Conservation (phyloP, 2,797 vertebrate species). For the Octomys mimax region DNA sequence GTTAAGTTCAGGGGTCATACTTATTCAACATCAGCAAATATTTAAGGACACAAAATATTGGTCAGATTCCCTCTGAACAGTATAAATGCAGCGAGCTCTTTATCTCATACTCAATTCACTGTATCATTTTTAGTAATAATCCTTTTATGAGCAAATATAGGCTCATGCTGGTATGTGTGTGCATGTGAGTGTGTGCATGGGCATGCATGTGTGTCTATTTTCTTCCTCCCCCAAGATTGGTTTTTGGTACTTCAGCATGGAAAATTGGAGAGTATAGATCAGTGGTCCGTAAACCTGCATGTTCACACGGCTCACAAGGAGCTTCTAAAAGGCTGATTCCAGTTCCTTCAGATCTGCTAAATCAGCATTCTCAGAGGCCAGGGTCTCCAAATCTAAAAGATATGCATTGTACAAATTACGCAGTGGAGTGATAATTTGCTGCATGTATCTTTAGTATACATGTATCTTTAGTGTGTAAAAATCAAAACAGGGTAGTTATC, state of each 20-base stretch:
- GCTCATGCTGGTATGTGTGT: too few species aligned
- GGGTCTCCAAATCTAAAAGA: not conserved
- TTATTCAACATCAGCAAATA: conserved; percentile 27
- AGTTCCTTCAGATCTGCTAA: not conserved
- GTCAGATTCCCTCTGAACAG: not conserved
- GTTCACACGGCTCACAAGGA: not conserved
- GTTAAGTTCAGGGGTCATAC: not conserved
- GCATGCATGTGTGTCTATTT: not conserved
- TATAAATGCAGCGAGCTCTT: not conserved
- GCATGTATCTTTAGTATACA: not conserved
- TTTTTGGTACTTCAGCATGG: not conserved
- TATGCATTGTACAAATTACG: not conserved
- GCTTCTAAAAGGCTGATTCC: not conserved
- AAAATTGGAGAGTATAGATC: not conserved
- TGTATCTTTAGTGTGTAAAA: not conserved
- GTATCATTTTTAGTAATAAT: not conserved
- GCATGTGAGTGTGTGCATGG: not conserved
- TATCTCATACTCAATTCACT: not conserved
- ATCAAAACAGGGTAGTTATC: not conserved
- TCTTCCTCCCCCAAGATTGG: not conserved
- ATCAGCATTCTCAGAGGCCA: not conserved
- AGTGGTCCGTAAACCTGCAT: not conserved
- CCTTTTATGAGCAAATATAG: not conserved
- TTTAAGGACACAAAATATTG: not conserved
- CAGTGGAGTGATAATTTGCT: too few species aligned